These are phyloP conservation scores for Oryctes rhinoceros DNA, from an alignment of 1,140 invertebrate genomes.

Conservation along the genomic window DNA sequence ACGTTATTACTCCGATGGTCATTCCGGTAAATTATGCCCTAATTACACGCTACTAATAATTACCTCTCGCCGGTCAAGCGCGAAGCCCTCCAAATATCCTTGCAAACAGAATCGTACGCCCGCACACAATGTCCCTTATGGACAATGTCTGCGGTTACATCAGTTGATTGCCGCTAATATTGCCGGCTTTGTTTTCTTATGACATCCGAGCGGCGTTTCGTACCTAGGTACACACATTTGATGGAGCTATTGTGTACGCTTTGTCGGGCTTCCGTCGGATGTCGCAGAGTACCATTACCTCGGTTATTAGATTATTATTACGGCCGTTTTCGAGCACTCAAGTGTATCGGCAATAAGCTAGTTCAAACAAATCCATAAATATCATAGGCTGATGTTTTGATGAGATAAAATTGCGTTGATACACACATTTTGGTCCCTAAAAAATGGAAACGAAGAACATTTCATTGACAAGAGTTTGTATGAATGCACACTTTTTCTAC, in stretches of 20 bases:
- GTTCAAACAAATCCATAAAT: no score
- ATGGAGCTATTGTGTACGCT: neutral
- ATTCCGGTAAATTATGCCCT: slow-evolving; percentile 26
- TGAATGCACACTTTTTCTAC: no score
- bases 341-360: no score
- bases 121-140: neutral
- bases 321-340: no score
- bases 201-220: neutral
- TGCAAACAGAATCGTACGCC: neutral
- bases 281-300: neutral
- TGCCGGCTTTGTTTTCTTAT: slow-evolving; percentile 16
- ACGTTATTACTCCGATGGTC: slow-evolving; percentile 20
- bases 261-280: neutral
- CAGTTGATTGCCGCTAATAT: neutral
- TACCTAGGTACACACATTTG: neutral
- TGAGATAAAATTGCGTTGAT: no score
- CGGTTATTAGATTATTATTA: no score
- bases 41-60: slow-evolving; percentile 22
- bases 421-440: no score
- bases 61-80: slow-evolving; percentile 2
- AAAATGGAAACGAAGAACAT: no score
- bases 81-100: neutral
- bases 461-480: no score
- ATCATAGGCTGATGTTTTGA: no score
- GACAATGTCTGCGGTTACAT: neutral